phyloP scores from a whole-genome alignment of 1,140 invertebrate genomes.

The Thaumetopoea pityocampa region DNA sequence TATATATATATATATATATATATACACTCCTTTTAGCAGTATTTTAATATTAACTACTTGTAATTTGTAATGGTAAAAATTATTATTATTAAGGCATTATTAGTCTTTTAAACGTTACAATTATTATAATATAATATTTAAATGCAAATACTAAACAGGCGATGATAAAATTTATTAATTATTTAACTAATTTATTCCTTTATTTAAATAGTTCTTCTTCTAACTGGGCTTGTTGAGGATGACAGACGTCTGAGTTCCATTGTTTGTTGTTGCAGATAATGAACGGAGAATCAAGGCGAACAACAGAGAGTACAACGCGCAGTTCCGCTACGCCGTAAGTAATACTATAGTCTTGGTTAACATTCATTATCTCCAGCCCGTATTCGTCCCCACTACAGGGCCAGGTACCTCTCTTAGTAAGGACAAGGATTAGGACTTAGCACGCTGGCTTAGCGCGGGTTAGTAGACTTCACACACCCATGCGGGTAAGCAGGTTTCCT shows the following conservation, averaged over 20 bases:
- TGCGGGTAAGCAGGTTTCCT: too few species aligned
- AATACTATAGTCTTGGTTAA: too few species aligned
- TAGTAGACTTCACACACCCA: too few species aligned
- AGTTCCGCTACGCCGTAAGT: constrained; percentile 99
- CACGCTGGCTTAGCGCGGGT: too few species aligned
- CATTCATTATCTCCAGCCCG: too few species aligned
- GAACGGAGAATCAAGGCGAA: constrained; percentile 97
- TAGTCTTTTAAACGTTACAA: constrained; percentile 1
- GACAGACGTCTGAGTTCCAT: constrained; percentile 5
- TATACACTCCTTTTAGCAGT: background rate
- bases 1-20: too few species aligned
- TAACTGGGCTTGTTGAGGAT: constrained; percentile 10
- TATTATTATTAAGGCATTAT: too few species aligned
- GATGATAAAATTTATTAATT: constrained; percentile 1
- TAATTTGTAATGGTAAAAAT: background rate
- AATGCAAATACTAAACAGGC: too few species aligned
- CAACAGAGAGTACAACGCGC: constrained; percentile 94
- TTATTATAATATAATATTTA: background rate
- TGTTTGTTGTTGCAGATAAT: constrained; percentile 85
- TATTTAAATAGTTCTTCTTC: constrained; percentile 3
- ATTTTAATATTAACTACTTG: too few species aligned
- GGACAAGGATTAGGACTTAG: too few species aligned
- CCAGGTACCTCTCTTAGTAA: too few species aligned
- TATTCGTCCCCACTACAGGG: too few species aligned
- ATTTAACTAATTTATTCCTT: constrained; percentile 4